Percentiles rank a stretch among this genome's conserved stretches.
Conservation (phyloP, 2,113 vertebrate species). For the Burhinus oedicnemus region DNA sequence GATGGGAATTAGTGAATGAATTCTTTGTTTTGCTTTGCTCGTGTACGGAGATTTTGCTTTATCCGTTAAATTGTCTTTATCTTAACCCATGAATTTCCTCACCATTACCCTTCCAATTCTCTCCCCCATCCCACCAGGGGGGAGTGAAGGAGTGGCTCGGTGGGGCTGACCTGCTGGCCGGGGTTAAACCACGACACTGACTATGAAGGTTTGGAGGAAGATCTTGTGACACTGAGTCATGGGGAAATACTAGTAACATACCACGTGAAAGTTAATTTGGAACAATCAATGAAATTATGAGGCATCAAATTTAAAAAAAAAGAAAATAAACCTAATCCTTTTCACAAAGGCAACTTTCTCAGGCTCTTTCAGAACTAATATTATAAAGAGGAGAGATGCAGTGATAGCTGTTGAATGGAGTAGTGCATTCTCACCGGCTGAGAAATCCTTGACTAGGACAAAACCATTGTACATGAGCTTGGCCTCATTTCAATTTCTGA, state of each 20-base stretch:
- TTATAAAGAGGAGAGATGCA: background rate
- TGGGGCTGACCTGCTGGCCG: background rate
- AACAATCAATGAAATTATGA: background rate
- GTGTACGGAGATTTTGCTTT: accelerated
- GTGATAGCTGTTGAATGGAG: background rate
- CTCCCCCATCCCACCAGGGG: background rate
- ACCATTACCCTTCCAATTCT: background rate
- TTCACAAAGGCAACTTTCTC: background rate
- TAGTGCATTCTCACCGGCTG: background rate
- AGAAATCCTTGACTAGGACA: background rate
- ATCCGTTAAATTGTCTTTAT: background rate
- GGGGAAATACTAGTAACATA: background rate
- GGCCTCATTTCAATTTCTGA: background rate
- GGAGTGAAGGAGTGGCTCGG: accelerated
- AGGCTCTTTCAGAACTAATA: background rate
- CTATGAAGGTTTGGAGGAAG: background rate
- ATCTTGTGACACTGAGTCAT: background rate
- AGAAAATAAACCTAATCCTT: background rate
- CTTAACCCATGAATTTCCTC: background rate
- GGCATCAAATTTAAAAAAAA: background rate
- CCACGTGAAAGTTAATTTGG: background rate
- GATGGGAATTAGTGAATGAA: background rate
- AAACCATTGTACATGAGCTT: background rate
- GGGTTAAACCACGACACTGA: background rate
- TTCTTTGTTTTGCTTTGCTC: background rate